Base-by-base conservation (phyloP, 2,113 vertebrate genomes). In the Sardina pilchardus region DNA sequence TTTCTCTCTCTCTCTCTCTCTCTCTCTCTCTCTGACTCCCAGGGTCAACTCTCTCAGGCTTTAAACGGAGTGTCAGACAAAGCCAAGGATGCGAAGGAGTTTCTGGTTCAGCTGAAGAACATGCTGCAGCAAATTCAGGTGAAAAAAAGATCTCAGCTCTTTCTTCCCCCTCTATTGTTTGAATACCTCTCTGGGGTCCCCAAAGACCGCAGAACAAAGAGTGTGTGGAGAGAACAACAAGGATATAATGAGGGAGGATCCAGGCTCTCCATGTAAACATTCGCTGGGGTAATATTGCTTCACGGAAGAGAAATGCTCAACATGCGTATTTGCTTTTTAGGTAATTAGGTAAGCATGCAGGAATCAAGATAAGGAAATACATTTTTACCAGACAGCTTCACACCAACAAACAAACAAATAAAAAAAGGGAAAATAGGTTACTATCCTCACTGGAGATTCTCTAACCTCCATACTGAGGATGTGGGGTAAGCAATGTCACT, bases 1-100 rank as follows among this genome's bases (percentile, higher is more conserved):
- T 9, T 14, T 19, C 34, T 19, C 81, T 10, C 47, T 45, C 34
- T 30, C 53, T 17, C 17, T 45, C 19, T 56, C 78, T 84, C 10
- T 84, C 83, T 80, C 78, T 26, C 0, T 53, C 82, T 16, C 67
- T 80, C 2, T 75, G 85, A 19, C 81, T 90, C 89, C 53, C 95
- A 99, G 98, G 96, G 97, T 86, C 97, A 99, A 89, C 93, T 99
- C 24, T 99, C 98, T 88, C 98, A 99, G 94, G 98, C 98, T 75
- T 95, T 99, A 91, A 99, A 97, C 44, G 97, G 97, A 1, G 95
- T 99, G 88, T 99, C 98, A 0, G 98, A 99, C 87, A 99, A 98
- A 95, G 98, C 98, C 47, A 99, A 99, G 88, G 98, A 99, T 86
- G 98, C 98, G 3, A 99, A 99, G 92, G 98, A 99, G 91, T 99